phyloP scores from a whole-genome alignment of 2,888 invertebrate genomes.

The Meteorus colon region DNA sequence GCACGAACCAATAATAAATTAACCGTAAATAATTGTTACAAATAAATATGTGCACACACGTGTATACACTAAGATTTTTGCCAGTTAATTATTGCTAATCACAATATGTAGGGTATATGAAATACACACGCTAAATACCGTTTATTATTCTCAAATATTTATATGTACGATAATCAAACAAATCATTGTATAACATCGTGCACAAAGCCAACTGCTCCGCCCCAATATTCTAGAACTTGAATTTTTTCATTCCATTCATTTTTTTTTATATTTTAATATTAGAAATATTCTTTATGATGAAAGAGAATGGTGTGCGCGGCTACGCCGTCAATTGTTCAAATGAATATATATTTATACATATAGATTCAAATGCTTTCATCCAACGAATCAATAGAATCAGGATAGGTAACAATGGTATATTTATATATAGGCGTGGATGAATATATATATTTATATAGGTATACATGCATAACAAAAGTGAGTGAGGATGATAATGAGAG shows the following conservation, averaged over 20 bases:
- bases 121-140: background rate
- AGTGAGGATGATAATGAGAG: slow-evolving; percentile 24
- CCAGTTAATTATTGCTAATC: slow-evolving; percentile 1
- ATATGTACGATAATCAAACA: background rate
- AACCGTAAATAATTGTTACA: background rate
- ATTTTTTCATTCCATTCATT: background rate
- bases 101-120: background rate
- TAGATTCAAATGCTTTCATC: background rate
- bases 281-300: background rate
- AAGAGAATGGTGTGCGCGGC: background rate
- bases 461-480: slow-evolving; percentile 8
- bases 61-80: too few relatives aligned
- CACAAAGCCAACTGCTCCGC: background rate
- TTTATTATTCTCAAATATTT: background rate
- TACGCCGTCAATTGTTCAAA: background rate
- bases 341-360: background rate
- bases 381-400: background rate
- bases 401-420: background rate
- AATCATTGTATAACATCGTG: background rate
- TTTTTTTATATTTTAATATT: background rate
- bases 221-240: slow-evolving; percentile 1
- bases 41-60: background rate
- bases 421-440: background rate
- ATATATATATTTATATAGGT: background rate
- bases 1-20: background rate